Base-by-base conservation (phyloP, 2,113 vertebrate genomes). In the Brachypteracias leptosomus region DNA sequence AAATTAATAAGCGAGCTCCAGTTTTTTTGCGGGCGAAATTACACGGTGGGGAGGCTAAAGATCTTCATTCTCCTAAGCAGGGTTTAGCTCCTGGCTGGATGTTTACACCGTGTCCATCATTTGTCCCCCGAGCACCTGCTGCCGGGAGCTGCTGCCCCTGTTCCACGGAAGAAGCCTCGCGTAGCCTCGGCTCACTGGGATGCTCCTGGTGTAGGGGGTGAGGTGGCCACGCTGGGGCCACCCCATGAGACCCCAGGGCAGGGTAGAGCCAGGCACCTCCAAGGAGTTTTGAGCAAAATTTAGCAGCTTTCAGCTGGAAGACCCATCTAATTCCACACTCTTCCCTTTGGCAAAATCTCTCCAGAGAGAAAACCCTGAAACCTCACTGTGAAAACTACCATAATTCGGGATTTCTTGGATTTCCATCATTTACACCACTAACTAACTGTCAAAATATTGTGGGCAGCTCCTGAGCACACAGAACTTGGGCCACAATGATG, bases 331-430 rank as follows among this genome's bases (percentile, higher is more conserved):
- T 65, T 51, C 67, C 49, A 36, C 18, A 1, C 47, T 78, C 66
- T 71, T 54, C 44, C 66, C 85, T 93, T 72, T 42, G 61, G 79
- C 57, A 51, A 36, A 78, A 75, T 35, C 26, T 11, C 49, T 66
- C 51, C 1, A 0, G 58, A 57, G 47, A 68, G 71, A 36, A 88
- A 75, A 35, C 33, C 49, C 72, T 13, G 58, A 79, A 86, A 51
- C 58, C 83, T 76, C 58, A 2, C 26, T 2, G 0, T 18, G 57
- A 62, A 70, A 66, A 61, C 57, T 67, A 9, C 46, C 0, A 0
- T 26, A 9, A 71, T 40, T 4, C 4, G 2, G 20, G 35, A 13
- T 80, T 88, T 79, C 33, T 67, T 71, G n/a, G 42, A 7, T 76
- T 74, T 61, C 46, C 47, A 13, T 42, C 81, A 3, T 26, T 6